Base-by-base conservation (phyloP, 2,113 vertebrate species). In the Stigmatopora nigra region DNA sequence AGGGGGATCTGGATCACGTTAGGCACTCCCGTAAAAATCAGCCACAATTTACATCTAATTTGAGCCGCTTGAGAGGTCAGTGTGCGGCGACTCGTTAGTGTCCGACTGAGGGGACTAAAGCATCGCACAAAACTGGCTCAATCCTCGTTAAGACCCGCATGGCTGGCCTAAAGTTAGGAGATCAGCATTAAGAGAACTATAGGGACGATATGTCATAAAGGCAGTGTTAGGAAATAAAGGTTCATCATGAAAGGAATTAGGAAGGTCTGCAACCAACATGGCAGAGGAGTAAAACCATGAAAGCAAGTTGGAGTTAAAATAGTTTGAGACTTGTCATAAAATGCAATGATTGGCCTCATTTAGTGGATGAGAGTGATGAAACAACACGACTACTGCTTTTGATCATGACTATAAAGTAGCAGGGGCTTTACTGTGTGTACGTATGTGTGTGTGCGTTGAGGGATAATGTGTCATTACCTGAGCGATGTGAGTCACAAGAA, bases 1-100 rank as follows among this genome's bases (percentile, higher is more conserved):
- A 62, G 68, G 68, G 63, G 3, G 80, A 89, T 92, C 93, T 94
- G 92, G 12, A 92, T 92, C 90, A 82, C 85, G 91, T 95, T 94
- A 94, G 82, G 69, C 70, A 82, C 72, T 73, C 84, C 81, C 10
- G 76, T 87, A 89, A 87, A 90, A 88, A 86, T 86, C 83, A 82
- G 81, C 82, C 84, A 79, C 87, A 86, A 86, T 90, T 89, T 88
- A 87, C 85, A 87, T 88, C 80, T 85, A 87, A 87, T 90, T 88
- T 87, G 76, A 84, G 78, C 79, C 63, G 31, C 80, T 49, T 80
- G 64, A 77, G 82, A 80, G 86, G 85, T 87, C 85, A 85, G 71
- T 64, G 68, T 67, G 74, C 70, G 71, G 81, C 36, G 67, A 83
- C 85, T 89, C 80, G 84, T 89, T 90, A 88, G 82, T 79, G 79